phyloP scores from a whole-genome alignment of 1,140 invertebrate genomes.

The Steinernema khuongi region DNA sequence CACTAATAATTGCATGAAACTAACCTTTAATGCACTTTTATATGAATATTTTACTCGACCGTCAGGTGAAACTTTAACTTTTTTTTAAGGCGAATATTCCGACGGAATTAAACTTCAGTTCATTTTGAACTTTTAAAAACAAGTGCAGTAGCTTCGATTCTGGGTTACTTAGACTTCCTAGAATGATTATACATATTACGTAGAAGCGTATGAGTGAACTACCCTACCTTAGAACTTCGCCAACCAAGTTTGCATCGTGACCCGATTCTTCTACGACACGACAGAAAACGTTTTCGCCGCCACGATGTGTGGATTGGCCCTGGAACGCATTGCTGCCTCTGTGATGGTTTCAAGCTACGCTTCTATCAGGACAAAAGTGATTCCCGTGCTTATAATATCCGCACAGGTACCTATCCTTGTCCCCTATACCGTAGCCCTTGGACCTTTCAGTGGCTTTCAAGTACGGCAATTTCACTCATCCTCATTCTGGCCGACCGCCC shows the following conservation, averaged over 20 bases:
- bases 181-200: no score
- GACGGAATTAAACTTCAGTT: no score
- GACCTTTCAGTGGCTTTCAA: neutral
- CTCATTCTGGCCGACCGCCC: neutral
- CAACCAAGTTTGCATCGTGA: neutral
- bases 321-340: neutral
- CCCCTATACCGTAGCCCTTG: neutral
- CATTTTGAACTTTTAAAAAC: neutral
- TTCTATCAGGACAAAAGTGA: neutral
- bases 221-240: no score
- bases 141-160: no score
- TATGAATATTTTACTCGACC: no score
- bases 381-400: neutral
- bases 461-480: neutral
- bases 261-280: constrained; percentile 8
- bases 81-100: no score
- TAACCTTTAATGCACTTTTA: no score
- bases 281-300: neutral
- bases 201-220: no score
- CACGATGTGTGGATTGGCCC: neutral
- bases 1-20: no score
- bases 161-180: no score
- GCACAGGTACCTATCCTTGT: neutral
- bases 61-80: no score
- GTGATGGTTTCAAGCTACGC: constrained; percentile 3